Evolutionary conservation across 2,888 invertebrate genomes (phyloP).

Genomic region (Nowickia ferox): DNA sequence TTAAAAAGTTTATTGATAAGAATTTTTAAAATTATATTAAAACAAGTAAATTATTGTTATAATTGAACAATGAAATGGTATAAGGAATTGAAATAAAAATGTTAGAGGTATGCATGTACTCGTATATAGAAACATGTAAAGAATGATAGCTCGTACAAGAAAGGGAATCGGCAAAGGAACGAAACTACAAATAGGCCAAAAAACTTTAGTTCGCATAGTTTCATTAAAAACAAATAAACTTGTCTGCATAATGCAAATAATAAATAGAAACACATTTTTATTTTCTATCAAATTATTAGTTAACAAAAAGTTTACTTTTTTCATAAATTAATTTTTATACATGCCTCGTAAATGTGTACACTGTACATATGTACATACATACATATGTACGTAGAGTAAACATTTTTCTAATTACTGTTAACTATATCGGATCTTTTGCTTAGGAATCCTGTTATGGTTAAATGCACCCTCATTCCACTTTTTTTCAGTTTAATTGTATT

Average conservation of each 20-base stretch:
- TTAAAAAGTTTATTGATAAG: background rate
- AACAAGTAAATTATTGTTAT: no score
- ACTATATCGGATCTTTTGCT: constrained; percentile 34
- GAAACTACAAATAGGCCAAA: no score
- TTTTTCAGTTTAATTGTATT: constrained; percentile 42
- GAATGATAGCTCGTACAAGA: no score
- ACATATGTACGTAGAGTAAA: constrained; percentile 36
- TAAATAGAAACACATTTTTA: no score
- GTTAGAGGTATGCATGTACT: no score
- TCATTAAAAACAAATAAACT: background rate
- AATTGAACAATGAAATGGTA: no score
- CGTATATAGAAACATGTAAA: no score
- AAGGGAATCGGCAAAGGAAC: no score
- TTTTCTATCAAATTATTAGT: no score
- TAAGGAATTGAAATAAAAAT: no score
- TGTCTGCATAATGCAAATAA: no score
- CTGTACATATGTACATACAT: background rate
- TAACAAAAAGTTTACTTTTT: background rate
- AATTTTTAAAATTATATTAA: background rate
- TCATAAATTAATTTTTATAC: background rate
- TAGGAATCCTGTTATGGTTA: constrained; percentile 50
- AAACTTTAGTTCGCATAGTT: background rate
- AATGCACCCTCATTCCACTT: constrained; percentile 32
- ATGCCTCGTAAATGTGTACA: background rate
- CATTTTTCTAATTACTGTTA: constrained; percentile 62